Base-by-base conservation (phyloP, 2,113 vertebrate genomes). In the Eulemur macaco region DNA sequence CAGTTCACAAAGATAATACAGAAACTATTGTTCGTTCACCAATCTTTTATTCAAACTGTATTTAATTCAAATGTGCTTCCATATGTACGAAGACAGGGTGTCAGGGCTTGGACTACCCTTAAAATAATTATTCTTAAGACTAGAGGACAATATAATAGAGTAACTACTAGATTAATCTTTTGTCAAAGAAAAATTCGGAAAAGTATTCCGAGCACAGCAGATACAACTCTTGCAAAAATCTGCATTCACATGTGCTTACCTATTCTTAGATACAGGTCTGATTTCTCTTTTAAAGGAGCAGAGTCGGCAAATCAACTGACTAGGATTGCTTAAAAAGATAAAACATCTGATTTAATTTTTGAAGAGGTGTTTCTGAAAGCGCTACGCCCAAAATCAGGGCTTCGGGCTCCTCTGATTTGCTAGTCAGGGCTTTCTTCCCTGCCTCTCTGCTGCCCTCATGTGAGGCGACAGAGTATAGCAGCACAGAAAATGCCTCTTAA, bases 381-480 rank as follows among this genome's bases (percentile, higher is more conserved):
- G 52, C 92, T 95, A 60, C 37, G 84, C 68, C 94, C 97, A 95
- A 97, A 97, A 97, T 97, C 58, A 96, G 94, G 90, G 88, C 94
- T 94, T 66, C 50, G 52, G 95, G 37, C 82, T 95, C 86, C 14
- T 94, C 50, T 34, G 4, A 15, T 85, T 88, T 27, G 74, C 90
- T 60, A 27, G 77, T 94, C 23, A 85, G 37, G 71, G 60, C 63
- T 18, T n/a, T 80, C 63, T 95, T 21, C 29, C 34, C 93, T 60
- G 87, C 95, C 97, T 93, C 96, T 96, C 86, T 96, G 97, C 97
- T 98, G 97, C 98, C 63, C 98, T 98, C 98, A 78, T 39, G 98
- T 95, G 98, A 84, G 45, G 21, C 37, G 12, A 2, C 0, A 21
- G 47, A 87, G 93, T 78, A 97, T 69, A 96, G 97, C 97, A 94